Conservation (phyloP, 1,140 invertebrate species). For the Pachyrhynchus sulphureomaculatus region DNA sequence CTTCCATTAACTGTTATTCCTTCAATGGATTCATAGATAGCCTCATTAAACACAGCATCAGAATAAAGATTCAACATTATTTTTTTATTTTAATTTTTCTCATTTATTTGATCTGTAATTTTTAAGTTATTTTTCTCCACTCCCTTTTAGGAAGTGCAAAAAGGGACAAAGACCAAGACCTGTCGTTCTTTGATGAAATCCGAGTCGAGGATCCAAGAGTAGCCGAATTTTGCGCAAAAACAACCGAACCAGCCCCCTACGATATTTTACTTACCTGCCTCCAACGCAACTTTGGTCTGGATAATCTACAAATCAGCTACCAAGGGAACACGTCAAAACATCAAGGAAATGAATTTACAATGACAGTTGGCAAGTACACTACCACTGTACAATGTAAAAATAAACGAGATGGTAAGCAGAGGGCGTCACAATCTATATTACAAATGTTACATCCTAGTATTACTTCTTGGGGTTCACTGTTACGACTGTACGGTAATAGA, state of each 20-base stretch:
- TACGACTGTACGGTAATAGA: slow-evolving; percentile 89
- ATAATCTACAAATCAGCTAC: slow-evolving; percentile 85
- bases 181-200: slow-evolving; percentile 91
- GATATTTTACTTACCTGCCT: slow-evolving; percentile 90
- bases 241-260: slow-evolving; percentile 93
- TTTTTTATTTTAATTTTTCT: no score
- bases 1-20: no score
- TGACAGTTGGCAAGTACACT: slow-evolving; percentile 91
- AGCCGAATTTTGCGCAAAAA: slow-evolving; percentile 90
- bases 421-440: slow-evolving; percentile 92
- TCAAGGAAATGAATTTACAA: slow-evolving; percentile 91
- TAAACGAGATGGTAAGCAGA: slow-evolving; percentile 96
- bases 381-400: slow-evolving; percentile 90
- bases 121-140: no score
- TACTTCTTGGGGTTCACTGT: slow-evolving; percentile 89
- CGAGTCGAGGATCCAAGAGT: slow-evolving; percentile 91
- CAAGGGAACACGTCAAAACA: slow-evolving; percentile 80
- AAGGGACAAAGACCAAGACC: slow-evolving; percentile 58
- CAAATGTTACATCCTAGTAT: slow-evolving; percentile 89
- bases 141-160: slow-evolving; percentile 46
- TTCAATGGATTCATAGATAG: no score
- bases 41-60: no score
- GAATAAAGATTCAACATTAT: no score
- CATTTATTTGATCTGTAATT: no score
- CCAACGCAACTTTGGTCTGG: slow-evolving; percentile 88